Conservation (phyloP, 1,140 invertebrate species). For the Ooceraea biroi region DNA sequence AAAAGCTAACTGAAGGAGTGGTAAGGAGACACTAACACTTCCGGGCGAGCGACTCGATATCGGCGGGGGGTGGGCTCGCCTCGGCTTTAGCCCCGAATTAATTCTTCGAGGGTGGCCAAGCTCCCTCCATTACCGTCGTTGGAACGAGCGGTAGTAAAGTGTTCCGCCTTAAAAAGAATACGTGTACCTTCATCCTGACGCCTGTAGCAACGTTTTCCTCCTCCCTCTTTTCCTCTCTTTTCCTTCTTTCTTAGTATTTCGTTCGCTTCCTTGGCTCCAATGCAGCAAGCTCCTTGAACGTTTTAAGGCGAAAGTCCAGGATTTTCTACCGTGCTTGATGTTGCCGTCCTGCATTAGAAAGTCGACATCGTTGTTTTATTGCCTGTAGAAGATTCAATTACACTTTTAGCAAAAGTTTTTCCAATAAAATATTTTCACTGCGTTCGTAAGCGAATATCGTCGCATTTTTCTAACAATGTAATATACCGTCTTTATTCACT, state of each 20-base stretch:
- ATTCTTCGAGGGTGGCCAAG: conserved; percentile 65
- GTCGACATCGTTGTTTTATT: conserved; percentile 43
- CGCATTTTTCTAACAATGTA: conserved; percentile 17
- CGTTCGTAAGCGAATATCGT: no score
- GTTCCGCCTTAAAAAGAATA: conserved; percentile 75
- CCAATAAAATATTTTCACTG: no score
- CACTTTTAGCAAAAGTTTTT: not conserved
- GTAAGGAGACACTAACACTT: conserved; percentile 70
- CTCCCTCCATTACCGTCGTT: conserved; percentile 73
- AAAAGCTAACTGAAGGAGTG: conserved; percentile 68
- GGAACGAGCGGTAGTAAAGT: conserved; percentile 73
- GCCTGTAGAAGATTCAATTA: not conserved
- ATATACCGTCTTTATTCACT: not conserved
- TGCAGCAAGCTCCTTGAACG: conserved; percentile 35
- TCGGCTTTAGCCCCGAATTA: conserved; percentile 75
- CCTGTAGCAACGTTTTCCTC: conserved; percentile 59
- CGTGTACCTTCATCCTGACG: conserved; percentile 63
- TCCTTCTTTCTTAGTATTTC: not conserved
- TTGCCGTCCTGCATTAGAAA: conserved; percentile 48
- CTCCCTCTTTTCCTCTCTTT: not conserved
- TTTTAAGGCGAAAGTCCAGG: conserved; percentile 46
- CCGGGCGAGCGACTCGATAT: conserved; percentile 71
- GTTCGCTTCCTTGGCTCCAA: not conserved
- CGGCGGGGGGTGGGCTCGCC: conserved; percentile 58
- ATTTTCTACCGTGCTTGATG: conserved; percentile 38